A percentile compares a stretch with the other conserved stretches of the same genome.
Conservation (phyloP, 2,797 vertebrate genomes). For the Gila robusta region DNA sequence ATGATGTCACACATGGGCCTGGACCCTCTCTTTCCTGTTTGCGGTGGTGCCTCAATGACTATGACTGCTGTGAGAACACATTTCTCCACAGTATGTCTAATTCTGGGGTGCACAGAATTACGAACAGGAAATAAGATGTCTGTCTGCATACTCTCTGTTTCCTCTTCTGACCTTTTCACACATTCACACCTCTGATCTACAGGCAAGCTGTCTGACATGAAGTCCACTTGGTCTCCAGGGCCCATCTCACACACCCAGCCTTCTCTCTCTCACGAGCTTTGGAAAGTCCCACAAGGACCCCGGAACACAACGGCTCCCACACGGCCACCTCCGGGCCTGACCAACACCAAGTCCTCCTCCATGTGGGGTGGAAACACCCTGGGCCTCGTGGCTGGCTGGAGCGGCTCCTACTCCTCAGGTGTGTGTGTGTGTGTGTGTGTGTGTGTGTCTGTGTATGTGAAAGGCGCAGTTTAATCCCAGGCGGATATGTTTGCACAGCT, state of each 20-base stretch:
- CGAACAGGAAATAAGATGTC: neutral
- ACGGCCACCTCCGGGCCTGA: slow-evolving; percentile 93
- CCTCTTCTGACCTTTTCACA: neutral
- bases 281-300: slow-evolving; percentile 92
- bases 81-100: slow-evolving; percentile 1
- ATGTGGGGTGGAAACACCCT: slow-evolving; percentile 94
- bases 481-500: neutral
- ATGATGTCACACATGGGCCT: neutral
- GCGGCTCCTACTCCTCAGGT: slow-evolving; percentile 88
- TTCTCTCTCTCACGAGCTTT: slow-evolving; percentile 95
- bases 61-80: neutral
- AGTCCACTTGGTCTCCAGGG: slow-evolving; percentile 95
- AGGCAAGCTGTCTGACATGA: slow-evolving; percentile 97
- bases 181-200: slow-evolving; percentile 27
- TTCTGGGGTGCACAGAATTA: neutral
- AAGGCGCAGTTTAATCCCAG: neutral
- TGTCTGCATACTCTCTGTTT: neutral
- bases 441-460: neutral
- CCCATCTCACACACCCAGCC: slow-evolving; percentile 93
- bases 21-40: neutral
- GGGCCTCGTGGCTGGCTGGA: slow-evolving; percentile 86
- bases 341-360: slow-evolving; percentile 92
- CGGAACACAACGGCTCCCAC: slow-evolving; percentile 90
- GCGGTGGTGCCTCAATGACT: neutral
- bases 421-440: neutral